Base-by-base conservation (phyloP, 2,797 vertebrate genomes). In the Cossypha niveicapilla region DNA sequence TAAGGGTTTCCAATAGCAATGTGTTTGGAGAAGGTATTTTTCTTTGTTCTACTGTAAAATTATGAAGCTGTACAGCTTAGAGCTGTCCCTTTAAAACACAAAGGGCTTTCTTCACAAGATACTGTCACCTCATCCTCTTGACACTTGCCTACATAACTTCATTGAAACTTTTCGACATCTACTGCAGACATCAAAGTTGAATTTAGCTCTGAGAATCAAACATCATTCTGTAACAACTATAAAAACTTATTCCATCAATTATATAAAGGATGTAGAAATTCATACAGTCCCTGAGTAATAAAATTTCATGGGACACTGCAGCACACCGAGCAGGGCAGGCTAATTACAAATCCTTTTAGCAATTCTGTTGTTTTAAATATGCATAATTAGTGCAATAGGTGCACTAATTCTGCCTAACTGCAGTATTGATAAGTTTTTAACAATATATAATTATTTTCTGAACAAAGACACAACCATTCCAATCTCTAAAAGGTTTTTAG, bases 251-350 rank as follows among this genome's bases (percentile, higher is more conserved):
- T 35, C 6, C n/a, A 45, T 22, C 35, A 67, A 65, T 57, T 70
- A 51, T 1, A 75, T 17, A 24, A 0, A 44, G 35, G 56, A 62
- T 21, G 10, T n/a, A 85, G 17, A 51, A 89, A 79, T 42, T 37
- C 11, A 70, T 39, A 14, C 10, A 84, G 14, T 56, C 21, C 41
- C 18, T 41, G 18, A 78, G 34, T 21, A 68, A 23, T 9, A 75
- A 15, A 71, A 45, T 78, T 78, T 72, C 15, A 37, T 8, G 17
- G 18, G 63, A 47, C 28, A 44, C 0, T 58, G 14, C 47, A 82
- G 45, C 18, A 51, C 27, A 39, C 1, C 0, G 0, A 77, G 41
- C 6, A 75, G 5, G 9, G 13, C 6, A 34, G 27, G 18, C 13
- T 65, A 72, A 58, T 42, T 74, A 57, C 14, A 90, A 88, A 65